A percentile compares a stretch with the other conserved stretches of the same genome.
Evolutionary conservation across 2,113 vertebrate genomes (phyloP).

Genomic region (Ameiurus melas): DNA sequence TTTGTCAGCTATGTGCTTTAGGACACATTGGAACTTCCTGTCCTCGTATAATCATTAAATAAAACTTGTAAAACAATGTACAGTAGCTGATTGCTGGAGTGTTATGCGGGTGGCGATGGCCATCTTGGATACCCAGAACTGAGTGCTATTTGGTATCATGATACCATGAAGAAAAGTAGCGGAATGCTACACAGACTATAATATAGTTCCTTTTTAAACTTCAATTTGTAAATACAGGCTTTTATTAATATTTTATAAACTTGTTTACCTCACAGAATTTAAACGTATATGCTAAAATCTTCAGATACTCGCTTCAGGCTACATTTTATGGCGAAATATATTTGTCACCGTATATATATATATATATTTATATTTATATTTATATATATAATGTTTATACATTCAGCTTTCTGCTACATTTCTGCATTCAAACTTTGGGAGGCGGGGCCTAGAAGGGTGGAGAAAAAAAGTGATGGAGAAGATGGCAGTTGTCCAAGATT

Average conservation of each 20-base stretch:
- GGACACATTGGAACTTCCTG: neutral
- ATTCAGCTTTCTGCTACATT: no score
- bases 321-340: neutral
- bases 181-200: no score
- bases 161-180: no score
- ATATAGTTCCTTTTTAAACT: no score
- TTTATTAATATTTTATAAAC: neutral
- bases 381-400: no score
- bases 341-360: no score
- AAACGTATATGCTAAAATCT: no score
- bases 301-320: neutral
- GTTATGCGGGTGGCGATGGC: neutral
- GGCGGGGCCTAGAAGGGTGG: neutral
- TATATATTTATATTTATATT: no score
- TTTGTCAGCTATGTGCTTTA: no score
- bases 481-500: neutral
- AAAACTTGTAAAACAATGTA: neutral
- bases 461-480: neutral
- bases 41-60: neutral
- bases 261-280: no score
- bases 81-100: neutral
- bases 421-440: neutral
- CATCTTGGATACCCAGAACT: neutral
- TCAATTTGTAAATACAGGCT: no score
- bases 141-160: neutral